phyloP scores from a whole-genome alignment of 1,140 invertebrate species.

The Leptopilina boulardi region DNA sequence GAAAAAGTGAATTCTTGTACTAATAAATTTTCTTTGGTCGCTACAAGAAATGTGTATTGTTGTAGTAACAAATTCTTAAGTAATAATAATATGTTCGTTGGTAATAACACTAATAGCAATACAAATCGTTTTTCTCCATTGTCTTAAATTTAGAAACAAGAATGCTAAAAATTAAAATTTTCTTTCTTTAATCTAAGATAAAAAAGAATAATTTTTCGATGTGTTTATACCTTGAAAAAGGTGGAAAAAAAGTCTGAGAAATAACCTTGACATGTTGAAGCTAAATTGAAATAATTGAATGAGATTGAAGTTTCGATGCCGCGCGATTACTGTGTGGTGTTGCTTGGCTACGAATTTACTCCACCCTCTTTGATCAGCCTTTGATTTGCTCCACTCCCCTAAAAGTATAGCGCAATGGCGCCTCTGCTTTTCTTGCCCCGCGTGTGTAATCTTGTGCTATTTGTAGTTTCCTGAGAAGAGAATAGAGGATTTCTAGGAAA shows the following conservation, averaged over 20 bases:
- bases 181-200: background rate
- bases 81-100: too few species aligned
- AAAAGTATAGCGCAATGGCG: slow-evolving; percentile 12
- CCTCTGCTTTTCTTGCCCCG: background rate
- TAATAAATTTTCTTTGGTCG: too few species aligned
- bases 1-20: too few species aligned
- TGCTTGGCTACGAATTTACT: slow-evolving; percentile 21
- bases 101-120: too few species aligned
- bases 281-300: slow-evolving; percentile 1
- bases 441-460: slow-evolving; percentile 15
- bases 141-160: too few species aligned
- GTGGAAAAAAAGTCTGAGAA: background rate
- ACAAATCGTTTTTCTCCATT: too few species aligned
- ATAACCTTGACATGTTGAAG: background rate
- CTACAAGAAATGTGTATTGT: too few species aligned
- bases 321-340: background rate
- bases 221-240: background rate
- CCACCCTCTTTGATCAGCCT: slow-evolving; percentile 26
- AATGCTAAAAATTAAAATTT: too few species aligned
- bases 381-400: slow-evolving; percentile 29
- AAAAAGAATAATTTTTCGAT: background rate
- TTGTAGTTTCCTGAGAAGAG: background rate
- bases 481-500: slow-evolving; percentile 44
- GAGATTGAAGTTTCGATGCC: background rate
- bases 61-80: too few species aligned